Conservation (phyloP, 2,113 vertebrate species). For the Labeo rohita region DNA sequence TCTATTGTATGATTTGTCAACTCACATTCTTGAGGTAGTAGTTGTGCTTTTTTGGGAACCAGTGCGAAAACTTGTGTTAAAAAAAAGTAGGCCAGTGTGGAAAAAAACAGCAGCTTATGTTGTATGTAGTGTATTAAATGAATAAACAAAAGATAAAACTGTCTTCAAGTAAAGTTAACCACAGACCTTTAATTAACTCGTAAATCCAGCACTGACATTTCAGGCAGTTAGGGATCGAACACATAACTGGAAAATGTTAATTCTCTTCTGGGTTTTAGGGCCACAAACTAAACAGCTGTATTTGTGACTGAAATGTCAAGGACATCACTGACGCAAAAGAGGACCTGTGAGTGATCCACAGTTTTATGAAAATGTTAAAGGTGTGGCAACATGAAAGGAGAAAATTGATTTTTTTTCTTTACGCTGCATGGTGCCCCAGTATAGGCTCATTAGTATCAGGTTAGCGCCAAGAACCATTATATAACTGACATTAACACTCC, state of each 20-base stretch:
- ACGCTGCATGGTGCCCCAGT: neutral
- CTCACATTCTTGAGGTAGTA: neutral
- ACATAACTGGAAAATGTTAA: neutral
- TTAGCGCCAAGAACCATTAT: constrained; percentile 42
- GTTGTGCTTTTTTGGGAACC: neutral
- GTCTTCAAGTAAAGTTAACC: neutral
- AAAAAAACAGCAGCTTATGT: neutral
- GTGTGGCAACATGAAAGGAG: neutral
- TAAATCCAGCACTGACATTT: neutral
- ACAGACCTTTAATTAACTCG: neutral
- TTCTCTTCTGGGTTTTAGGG: neutral
- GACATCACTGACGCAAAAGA: neutral
- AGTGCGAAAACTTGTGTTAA: neutral
- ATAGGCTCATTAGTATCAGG: constrained; percentile 6
- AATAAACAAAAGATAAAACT: neutral
- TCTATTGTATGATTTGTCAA: neutral
- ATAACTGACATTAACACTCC: constrained; percentile 62
- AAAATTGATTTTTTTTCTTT: neutral
- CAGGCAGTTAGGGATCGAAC: neutral
- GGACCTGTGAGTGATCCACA: constrained; percentile 12
- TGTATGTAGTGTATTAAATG: neutral
- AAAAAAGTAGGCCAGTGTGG: neutral
- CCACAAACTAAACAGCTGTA: neutral
- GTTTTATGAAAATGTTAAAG: neutral
- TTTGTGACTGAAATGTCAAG: neutral